Base-by-base conservation (phyloP, 2,888 invertebrate species). In the Pilophorus perplexus region DNA sequence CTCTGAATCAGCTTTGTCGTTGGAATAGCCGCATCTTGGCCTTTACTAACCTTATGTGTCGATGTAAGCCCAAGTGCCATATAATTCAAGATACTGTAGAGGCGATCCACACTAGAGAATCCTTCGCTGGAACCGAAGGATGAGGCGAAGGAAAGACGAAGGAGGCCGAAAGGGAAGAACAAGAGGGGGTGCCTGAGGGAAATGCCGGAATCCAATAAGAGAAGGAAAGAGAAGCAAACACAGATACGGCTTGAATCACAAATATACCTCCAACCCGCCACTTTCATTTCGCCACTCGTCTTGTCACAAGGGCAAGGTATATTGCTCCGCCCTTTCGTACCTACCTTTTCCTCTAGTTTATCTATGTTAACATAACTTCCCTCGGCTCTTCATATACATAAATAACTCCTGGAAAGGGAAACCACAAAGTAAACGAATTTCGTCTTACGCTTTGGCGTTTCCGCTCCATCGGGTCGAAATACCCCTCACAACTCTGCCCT, bases 241-340 rank as follows among this genome's bases (percentile, higher is more conserved):
- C 46, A 60, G 60, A 60, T 60, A 60, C 60, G 60, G 60, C 60
- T 60, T 44, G 60, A 60, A 60, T 60, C 60, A 60, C 60, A 60
- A 60, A 60, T 60, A 60, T 44, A 60, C 60, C 40, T 22, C 37
- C n/a, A n/a, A n/a, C 38, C 57, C 27, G 44, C 60, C 60, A 28
- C 60, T 60, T 60, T 60, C 60, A 60, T 60, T 60, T 60, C 60
- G 60, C 38, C 40, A 40, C 57, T 57, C 46, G 60, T 60, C 60
- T 60, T 60, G 60, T 60, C 60, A 44, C 55, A 22, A 25, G 27
- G 28, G 18, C 52, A 28, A 23, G 52, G 28, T 52, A 52, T 52
- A 38, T 55, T 55, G 38, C 52, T 28, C 52, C 52, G 18, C 52
- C 25, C 38, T 37, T 10, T 6, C 20, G 22, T 33, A 33, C 12